A percentile compares a stretch with the other conserved stretches of the same genome.
Conservation (phyloP, 2,888 invertebrate genomes). For the Rutpela maculata region DNA sequence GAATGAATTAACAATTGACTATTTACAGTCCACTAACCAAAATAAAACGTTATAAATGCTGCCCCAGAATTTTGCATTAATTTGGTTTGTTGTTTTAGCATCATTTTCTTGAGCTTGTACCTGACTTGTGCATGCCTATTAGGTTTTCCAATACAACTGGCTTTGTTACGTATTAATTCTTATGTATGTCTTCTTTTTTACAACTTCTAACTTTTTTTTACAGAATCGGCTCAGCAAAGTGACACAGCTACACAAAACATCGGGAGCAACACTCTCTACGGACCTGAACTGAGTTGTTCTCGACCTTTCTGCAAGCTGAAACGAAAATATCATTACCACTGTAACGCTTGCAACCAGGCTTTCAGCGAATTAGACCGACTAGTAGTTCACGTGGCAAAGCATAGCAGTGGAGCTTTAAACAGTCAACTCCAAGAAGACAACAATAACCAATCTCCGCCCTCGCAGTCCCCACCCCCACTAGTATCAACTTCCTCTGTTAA, state of each 20-base stretch:
- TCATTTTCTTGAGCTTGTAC: not conserved
- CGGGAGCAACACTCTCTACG: slow-evolving; percentile 76
- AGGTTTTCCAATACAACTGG: not conserved
- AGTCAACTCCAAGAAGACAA: slow-evolving; percentile 72
- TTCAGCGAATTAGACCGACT: slow-evolving; percentile 84
- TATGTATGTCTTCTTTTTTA: not conserved
- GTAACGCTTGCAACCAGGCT: slow-evolving; percentile 87
- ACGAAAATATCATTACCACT: slow-evolving; percentile 86
- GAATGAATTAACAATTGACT: too few species aligned
- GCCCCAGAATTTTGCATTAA: not conserved
- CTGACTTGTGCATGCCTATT: not conserved
- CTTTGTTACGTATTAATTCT: not conserved
- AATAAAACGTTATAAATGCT: too few species aligned
- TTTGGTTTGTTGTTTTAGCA: not conserved
- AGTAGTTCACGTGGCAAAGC: slow-evolving; percentile 83
- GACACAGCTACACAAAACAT: slow-evolving; percentile 40
- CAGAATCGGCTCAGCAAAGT: slow-evolving; percentile 49
- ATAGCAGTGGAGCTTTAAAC: slow-evolving; percentile 78
- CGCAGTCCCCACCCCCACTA: slow-evolving; percentile 55
- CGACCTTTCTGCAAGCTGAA: slow-evolving; percentile 88
- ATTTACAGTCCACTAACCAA: too few species aligned
- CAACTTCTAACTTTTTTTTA: slow-evolving; percentile 34
- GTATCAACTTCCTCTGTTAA: slow-evolving; percentile 64
- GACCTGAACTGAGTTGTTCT: slow-evolving; percentile 82
- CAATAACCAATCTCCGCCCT: slow-evolving; percentile 63